Conservation (phyloP, 2,888 invertebrate species). For the Odiellus spinosus region DNA sequence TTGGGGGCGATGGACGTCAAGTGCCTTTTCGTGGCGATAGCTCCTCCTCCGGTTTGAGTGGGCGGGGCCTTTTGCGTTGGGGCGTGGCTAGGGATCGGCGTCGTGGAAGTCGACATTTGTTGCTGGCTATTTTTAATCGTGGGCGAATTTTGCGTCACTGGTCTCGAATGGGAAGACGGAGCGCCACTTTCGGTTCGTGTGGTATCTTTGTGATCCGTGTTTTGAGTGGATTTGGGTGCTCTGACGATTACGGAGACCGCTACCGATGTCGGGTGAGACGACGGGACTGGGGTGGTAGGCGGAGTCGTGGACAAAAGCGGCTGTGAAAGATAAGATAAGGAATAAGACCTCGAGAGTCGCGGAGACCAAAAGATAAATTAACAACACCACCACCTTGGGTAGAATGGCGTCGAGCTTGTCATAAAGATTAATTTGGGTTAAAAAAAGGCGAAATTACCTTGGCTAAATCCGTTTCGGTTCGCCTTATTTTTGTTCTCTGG, state of each 20-base stretch:
- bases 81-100: not conserved
- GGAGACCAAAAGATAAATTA: not conserved
- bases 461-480: not conserved
- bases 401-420: not conserved
- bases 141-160: not conserved
- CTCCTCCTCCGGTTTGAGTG: not conserved
- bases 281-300: conserved; percentile 21
- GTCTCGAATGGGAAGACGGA: not conserved
- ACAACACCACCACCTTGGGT: not conserved
- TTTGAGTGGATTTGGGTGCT: conserved; percentile 34
- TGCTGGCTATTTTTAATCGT: conserved; percentile 2
- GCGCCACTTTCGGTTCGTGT: too few species aligned
- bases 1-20: conserved; percentile 17
- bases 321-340: conserved; percentile 23
- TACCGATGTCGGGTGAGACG: conserved; percentile 37
- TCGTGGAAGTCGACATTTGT: conserved; percentile 8
- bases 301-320: conserved; percentile 24
- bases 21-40: not conserved
- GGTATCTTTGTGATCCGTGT: not conserved
- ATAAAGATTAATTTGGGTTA: not conserved
- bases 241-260: conserved; percentile 53
- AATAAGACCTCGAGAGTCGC: too few species aligned
- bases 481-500: conserved; percentile 1
- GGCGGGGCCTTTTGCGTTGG: not conserved
- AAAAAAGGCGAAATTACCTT: not conserved